Base-by-base conservation (phyloP, 2,113 vertebrate genomes). In the Calonectris borealis region DNA sequence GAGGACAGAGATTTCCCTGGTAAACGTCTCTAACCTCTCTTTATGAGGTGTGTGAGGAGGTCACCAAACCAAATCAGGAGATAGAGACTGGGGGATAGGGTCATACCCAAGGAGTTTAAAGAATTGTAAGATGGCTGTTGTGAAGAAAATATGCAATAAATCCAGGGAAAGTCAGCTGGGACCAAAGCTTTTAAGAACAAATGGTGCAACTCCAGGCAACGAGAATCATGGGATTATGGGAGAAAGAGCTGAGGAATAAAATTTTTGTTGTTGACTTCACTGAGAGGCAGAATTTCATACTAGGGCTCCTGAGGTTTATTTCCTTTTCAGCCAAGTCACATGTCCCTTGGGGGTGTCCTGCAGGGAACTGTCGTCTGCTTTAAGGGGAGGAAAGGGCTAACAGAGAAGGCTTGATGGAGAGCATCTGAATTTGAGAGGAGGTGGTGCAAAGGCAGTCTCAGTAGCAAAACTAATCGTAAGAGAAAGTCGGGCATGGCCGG, bases 401-500 rank as follows among this genome's bases (percentile, higher is more conserved):
- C 6, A 48, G 31, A 57, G 17, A 54, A 25, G 32, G 13, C 7
- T 13, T 66, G 11, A 60, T 36, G 2, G 5, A 80, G 78, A 78
- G 27, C 5, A 42, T 58, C 34, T 77, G 62, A 84, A 52, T 18
- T 57, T 82, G 21, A 49, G 11, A 69, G 7, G 9, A 57, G 25
- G 16, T 88, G 22, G 13, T 69, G 17, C 25, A 65, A 55, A 69
- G 21, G 4, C 16, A 34, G 26, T 31, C 42, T 49, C 49, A 15
- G n/a, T 16, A 48, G n/a, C 31, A 94, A 88, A 40, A 7, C 5
- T 8, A 82, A 10, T 54, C 11, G 1, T 6, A 60, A 38, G 7
- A 60, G n/a, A 38, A 75, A 64, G 22, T 5, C 21, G 10, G 25
- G 4, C 9, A 40, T 1, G 1, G 6, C 11, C 46, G n/a, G 3